Evolutionary conservation across 2,797 vertebrate species (phyloP), one percentile per base, ranked within the genome.

Genomic region (Melanotaenia nigrans): DNA sequence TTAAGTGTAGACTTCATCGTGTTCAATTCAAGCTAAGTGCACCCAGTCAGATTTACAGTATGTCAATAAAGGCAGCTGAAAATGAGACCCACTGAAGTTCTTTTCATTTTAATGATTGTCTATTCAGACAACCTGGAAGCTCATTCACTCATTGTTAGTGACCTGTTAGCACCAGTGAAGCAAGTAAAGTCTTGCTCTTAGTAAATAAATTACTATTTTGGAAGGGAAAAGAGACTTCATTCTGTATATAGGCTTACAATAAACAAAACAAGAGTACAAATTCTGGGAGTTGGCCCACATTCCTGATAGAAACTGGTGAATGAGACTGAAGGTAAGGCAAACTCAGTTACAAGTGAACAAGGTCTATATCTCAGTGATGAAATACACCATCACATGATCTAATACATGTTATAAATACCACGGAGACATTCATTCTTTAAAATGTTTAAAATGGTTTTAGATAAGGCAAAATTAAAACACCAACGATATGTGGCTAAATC

Each of bases 151-250:
- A 25, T 40, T 40, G 14, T n/a, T 18, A 35, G 7, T 35, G 32
- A 33, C 22, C 33, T 14, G n/a, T 38, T 5, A 24, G 36, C 9
- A 10, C 57, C 22, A 40, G 22, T 40, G 22, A 60, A 22, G 36
- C 59, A 25, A 40, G 58, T 60, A 60, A 59, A 36, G 35, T 38
- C 58, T 38, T 38, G 58, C 35, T 40, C 35, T 60, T 38, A 38
- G 22, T 18, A 22, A 59, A 59, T 35, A 13, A n/a, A n/a, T 22
- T 1, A 13, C 10, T 13, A 13, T 13, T 7, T 45, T 45, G 5
- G 14, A 40, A 40, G 38, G 38, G 13, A 14, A 40, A 40, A 14
- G 12, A 5, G 22, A 22, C 5, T n/a, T n/a, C 36, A 38, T 13
- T 3, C 9, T 59, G 45, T n/a, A 3, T 47, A 20, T 8, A 20